Evolutionary conservation across 2,888 invertebrate genomes (phyloP).

Genomic region (Yponomeuta malinellus): DNA sequence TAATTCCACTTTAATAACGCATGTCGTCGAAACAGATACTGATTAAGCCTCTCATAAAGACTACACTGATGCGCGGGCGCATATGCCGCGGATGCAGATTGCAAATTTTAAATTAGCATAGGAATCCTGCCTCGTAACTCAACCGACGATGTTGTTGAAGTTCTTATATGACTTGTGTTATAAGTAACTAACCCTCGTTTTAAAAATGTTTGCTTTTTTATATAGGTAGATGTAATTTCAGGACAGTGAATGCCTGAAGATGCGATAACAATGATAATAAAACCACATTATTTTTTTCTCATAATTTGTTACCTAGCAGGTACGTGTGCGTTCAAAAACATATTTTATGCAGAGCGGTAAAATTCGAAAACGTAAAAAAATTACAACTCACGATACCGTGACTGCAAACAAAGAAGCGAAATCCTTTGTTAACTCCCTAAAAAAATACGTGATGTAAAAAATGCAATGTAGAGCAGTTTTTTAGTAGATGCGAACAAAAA

Average conservation of each 20-base stretch:
- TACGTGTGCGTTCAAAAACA: too few species aligned
- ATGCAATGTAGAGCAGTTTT: slow-evolving; percentile 26
- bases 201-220: neutral
- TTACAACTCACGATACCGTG: neutral
- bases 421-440: neutral
- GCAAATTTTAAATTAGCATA: slow-evolving; percentile 56
- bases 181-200: neutral
- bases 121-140: slow-evolving; percentile 49
- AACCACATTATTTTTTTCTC: too few species aligned
- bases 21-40: slow-evolving; percentile 59
- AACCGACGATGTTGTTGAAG: slow-evolving; percentile 21
- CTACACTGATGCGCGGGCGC: slow-evolving; percentile 39
- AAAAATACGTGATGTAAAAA: neutral
- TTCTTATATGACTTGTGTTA: neutral
- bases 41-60: slow-evolving; percentile 60
- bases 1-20: slow-evolving; percentile 70
- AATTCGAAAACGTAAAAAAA: neutral
- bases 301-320: too few species aligned
- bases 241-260: too few species aligned
- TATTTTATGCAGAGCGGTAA: neutral
- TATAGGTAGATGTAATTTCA: too few species aligned
- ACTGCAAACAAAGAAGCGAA: slow-evolving; percentile 17
- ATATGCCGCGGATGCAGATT: slow-evolving; percentile 26
- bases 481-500: slow-evolving; percentile 45
- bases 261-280: too few species aligned